Evolutionary conservation across 2,888 invertebrate species (phyloP).

Genomic region (Dryobota labecula): DNA sequence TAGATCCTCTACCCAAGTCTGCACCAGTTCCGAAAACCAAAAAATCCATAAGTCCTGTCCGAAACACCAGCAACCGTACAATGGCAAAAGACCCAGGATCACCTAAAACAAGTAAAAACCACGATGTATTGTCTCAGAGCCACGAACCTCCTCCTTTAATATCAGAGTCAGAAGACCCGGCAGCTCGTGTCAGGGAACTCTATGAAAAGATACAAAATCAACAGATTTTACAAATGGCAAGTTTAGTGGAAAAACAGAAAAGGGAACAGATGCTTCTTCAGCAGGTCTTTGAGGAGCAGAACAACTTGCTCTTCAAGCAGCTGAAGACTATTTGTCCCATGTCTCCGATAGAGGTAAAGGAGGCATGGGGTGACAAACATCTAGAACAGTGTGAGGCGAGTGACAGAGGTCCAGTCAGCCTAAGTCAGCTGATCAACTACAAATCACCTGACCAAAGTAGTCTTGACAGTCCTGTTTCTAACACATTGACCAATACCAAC

Average conservation of each 20-base stretch:
- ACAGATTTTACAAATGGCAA: conserved; percentile 92
- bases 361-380: conserved; percentile 81
- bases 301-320: conserved; percentile 90
- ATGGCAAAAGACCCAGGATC: conserved; percentile 65
- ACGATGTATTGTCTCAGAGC: conserved; percentile 34
- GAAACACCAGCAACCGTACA: conserved; percentile 62
- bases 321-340: conserved; percentile 85
- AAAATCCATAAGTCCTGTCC: conserved; percentile 72
- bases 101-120: conserved; percentile 46
- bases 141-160: conserved; percentile 52
- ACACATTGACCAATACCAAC: conserved; percentile 80
- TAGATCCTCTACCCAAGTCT: conserved; percentile 62
- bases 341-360: conserved; percentile 79
- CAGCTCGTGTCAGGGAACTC: conserved; percentile 81
- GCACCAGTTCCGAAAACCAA: conserved; percentile 63
- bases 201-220: conserved; percentile 91
- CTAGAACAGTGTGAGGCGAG: conserved; percentile 54
- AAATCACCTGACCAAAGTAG: conserved; percentile 71
- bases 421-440: conserved; percentile 84
- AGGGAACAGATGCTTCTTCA: conserved; percentile 92
- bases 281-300: conserved; percentile 92
- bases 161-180: conserved; percentile 81
- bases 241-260: conserved; percentile 91
- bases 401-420: conserved; percentile 83
- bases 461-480: conserved; percentile 72